These are phyloP conservation scores for Ectemnius lituratus DNA, from an alignment of 2,888 invertebrate genomes.

Conservation along the genomic window DNA sequence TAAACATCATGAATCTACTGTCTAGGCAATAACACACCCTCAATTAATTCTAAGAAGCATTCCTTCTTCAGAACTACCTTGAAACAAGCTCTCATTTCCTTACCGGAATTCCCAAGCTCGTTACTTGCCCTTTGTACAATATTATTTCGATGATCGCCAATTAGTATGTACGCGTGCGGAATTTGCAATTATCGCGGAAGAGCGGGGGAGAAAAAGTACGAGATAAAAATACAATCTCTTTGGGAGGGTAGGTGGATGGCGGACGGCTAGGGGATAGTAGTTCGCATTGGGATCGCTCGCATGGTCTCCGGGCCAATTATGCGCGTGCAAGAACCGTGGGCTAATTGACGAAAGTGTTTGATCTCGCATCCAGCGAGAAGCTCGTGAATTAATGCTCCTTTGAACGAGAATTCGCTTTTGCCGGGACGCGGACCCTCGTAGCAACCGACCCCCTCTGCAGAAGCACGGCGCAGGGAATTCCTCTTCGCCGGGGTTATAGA, in stretches of 20 bases:
- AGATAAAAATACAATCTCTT: constrained; percentile 21
- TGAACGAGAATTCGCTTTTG: constrained; percentile 63
- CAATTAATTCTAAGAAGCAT: too few relatives aligned
- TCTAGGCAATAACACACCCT: too few relatives aligned
- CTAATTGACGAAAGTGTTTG: constrained; percentile 73
- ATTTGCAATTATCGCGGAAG: constrained; percentile 6
- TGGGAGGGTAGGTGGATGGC: background rate
- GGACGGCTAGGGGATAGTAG: background rate
- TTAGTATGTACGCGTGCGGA: too few relatives aligned
- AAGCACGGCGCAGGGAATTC: constrained; percentile 39
- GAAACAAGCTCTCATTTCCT: too few relatives aligned
- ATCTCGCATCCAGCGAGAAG: constrained; percentile 68
- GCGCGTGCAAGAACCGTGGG: constrained; percentile 59
- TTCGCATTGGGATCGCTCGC: constrained; percentile 40
- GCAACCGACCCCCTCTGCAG: constrained; percentile 38
- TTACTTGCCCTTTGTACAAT: too few relatives aligned
- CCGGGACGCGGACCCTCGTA: constrained; percentile 49
- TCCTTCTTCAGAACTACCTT: too few relatives aligned
- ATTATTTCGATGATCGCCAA: too few relatives aligned
- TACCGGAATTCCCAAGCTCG: too few relatives aligned
- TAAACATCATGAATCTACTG: too few relatives aligned
- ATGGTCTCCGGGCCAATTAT: constrained; percentile 48
- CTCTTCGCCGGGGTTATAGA: constrained; percentile 63
- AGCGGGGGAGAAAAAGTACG: constrained; percentile 18
- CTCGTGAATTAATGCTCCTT: constrained; percentile 72